Evolutionary conservation across 2,113 vertebrate species (phyloP), one percentile per base, ranked within the genome.

Genomic region (Muntiacus muntjak): DNA sequence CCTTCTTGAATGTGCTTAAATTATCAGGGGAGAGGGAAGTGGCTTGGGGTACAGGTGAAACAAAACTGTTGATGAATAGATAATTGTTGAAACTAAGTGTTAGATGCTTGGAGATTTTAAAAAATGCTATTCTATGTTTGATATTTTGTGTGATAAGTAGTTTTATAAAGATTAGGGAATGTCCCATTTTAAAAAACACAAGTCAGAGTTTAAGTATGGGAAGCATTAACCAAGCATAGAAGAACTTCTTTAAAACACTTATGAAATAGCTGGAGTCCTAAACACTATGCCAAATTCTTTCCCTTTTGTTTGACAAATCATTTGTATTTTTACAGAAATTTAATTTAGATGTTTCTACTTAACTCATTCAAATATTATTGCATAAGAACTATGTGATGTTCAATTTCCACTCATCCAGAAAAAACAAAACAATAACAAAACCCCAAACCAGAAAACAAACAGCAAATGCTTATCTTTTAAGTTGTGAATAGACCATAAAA

Each of bases 301-400:
- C 60, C 64, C 50, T 88, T 13, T 93, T 36, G 64, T 64, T 97
- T 89, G 52, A 96, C 11, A 84, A 78, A 79, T 95, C 15, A 45
- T 50, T 50, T 94, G 57, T 78, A 78, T 83, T 93, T 97, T 97
- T 23, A 91, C 90, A 82, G 55, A 89, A 89, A 97, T 94, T 96
- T 93, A 88, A 96, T 96, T 87, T 87, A 93, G 50, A 94, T 83
- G 43, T 85, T 95, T 93, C 45, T 96, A 45, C n/a, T 84, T 79
- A 93, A 45, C 57, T 79, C 62, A 91, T 87, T 95, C 54, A 93
- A 86, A 95, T 89, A 91, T 81, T 94, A 71, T 92, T 67, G n/a
- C 60, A 82, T 86, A 55, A 86, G 64, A 95, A 60, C 64, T 82
- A 45, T 36, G 87, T 64, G 55, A 52, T 92, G 40, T 86, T 81